Percentiles rank a stretch among this genome's conserved stretches.
phyloP scores from a whole-genome alignment of 2,888 invertebrate species.

The Julus scandinavius region DNA sequence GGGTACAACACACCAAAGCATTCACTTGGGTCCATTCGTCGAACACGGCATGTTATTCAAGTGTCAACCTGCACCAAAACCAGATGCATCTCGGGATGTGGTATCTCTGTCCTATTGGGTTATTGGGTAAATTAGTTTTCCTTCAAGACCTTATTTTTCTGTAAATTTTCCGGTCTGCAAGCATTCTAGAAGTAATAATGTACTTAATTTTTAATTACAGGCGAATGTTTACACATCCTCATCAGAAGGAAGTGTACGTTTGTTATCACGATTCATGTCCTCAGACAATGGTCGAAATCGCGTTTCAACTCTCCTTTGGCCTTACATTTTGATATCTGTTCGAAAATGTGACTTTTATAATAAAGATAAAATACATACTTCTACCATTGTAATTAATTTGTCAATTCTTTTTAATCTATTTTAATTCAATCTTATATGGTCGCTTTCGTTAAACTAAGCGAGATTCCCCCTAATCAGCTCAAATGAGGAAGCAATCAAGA shows the following conservation, averaged over 20 bases:
- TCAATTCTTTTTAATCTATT: no score
- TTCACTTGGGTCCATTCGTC: constrained; percentile 68
- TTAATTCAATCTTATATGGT: no score
- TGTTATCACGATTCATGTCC: constrained; percentile 88
- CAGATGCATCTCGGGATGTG: constrained; percentile 47
- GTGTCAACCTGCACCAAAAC: constrained; percentile 60
- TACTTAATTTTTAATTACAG: constrained; percentile 68
- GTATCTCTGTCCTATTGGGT: constrained; percentile 78
- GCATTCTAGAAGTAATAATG: background rate
- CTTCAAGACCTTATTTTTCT: background rate
- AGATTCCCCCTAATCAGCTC: no score
- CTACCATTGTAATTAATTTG: no score
- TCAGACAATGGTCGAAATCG: constrained; percentile 89
- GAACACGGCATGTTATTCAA: constrained; percentile 81
- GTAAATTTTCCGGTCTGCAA: background rate
- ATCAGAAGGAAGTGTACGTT: constrained; percentile 82
- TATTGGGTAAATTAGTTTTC: constrained; percentile 72
- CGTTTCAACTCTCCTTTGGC: constrained; percentile 74
- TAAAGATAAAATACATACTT: no score
- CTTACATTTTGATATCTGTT: background rate
- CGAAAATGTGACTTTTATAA: no score
- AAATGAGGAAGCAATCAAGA: no score
- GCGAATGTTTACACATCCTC: constrained; percentile 80
- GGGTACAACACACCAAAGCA: background rate
- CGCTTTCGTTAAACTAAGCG: no score